A percentile compares a stretch with the other conserved stretches of the same genome.
Evolutionary conservation across 2,797 vertebrate genomes (phyloP).

Genomic region (Ataeniobius toweri): DNA sequence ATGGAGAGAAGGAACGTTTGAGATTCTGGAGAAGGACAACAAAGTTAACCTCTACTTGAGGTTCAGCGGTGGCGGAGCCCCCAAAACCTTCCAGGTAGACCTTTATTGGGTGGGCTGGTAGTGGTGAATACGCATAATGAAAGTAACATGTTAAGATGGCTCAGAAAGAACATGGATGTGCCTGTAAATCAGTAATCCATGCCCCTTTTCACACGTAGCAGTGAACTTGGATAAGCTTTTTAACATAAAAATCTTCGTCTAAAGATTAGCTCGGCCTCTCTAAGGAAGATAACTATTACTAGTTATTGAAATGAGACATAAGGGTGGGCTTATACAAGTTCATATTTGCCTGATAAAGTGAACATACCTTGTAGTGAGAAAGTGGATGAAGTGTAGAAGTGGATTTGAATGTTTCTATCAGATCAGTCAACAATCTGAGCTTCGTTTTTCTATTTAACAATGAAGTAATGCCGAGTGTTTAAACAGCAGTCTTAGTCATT

Average conservation of each 20-base stretch:
- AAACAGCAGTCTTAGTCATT: not conserved
- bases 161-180: too few species aligned
- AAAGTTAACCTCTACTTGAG: conserved; percentile 89
- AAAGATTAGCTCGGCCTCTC: not conserved
- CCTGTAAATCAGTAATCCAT: too few species aligned
- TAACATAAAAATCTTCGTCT: too few species aligned
- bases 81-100: conserved; percentile 90
- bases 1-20: conserved; percentile 96
- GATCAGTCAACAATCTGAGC: not conserved
- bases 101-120: not conserved
- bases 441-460: too few species aligned
- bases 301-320: not conserved
- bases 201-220: too few species aligned
- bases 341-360: not conserved
- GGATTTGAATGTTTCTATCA: not conserved
- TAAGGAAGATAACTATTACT: not conserved
- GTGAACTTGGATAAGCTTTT: too few species aligned
- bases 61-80: conserved; percentile 89
- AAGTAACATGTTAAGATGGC: too few species aligned
- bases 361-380: too few species aligned
- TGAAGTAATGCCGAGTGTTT: not conserved
- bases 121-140: not conserved
- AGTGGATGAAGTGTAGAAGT: too few species aligned
- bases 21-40: conserved; percentile 95
- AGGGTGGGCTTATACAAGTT: not conserved